These are phyloP conservation scores for Brienomyrus brachyistius DNA, from an alignment of 2,113 vertebrate genomes.

Conservation along the genomic window DNA sequence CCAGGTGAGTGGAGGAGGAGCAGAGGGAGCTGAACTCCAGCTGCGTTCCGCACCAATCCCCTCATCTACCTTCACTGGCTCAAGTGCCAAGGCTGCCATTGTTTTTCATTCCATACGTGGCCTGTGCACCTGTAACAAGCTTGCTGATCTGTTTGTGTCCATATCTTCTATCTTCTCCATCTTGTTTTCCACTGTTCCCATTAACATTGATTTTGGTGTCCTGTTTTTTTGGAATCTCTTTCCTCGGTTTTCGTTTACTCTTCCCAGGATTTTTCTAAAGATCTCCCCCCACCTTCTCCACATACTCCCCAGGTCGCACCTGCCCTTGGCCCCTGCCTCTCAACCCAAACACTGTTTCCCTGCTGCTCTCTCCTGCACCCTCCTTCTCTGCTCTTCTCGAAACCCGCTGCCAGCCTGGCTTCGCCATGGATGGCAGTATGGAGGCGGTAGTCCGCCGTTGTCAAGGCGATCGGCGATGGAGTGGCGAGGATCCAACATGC, in stretches of 20 bases:
- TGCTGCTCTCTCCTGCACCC: slow-evolving; percentile 57
- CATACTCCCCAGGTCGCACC: slow-evolving; percentile 52
- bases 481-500: slow-evolving; percentile 62
- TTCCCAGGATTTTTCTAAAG: not conserved
- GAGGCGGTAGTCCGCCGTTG: slow-evolving; percentile 61
- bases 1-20: slow-evolving; percentile 48
- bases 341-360: slow-evolving; percentile 33
- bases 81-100: not conserved
- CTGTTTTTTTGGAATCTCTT: slow-evolving; percentile 1
- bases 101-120: not conserved
- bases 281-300: not conserved
- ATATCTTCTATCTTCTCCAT: not conserved
- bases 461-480: slow-evolving; percentile 74
- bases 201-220: not conserved
- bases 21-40: not conserved
- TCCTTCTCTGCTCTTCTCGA: slow-evolving; percentile 63
- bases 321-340: slow-evolving; percentile 67
- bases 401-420: slow-evolving; percentile 61
- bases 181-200: not conserved
- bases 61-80: not conserved
- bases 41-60: not conserved
- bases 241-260: not conserved
- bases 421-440: slow-evolving; percentile 50
- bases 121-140: not conserved
- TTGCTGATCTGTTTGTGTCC: not conserved